A percentile compares a stretch with the other conserved stretches of the same genome.
Conservation (phyloP, 2,113 vertebrate genomes). For the Camelus bactrianus region DNA sequence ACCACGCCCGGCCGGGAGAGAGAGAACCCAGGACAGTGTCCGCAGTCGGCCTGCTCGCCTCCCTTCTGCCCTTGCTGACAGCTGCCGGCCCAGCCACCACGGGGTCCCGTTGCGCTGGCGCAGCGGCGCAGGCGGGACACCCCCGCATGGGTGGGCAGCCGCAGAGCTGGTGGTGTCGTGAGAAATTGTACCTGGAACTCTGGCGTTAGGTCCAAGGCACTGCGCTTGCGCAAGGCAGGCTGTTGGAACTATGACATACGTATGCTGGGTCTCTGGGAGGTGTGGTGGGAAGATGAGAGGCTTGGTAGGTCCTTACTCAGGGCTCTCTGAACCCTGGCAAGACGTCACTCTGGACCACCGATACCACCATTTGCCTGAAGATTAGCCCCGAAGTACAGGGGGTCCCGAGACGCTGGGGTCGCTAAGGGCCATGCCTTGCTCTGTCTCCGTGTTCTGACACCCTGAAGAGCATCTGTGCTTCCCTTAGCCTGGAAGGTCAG, state of each 20-base stretch:
- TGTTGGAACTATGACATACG: neutral
- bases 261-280: neutral
- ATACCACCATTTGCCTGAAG: neutral
- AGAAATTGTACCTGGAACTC: neutral
- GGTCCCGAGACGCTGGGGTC: neutral
- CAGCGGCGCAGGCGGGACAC: neutral
- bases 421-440: neutral
- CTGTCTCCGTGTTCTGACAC: neutral
- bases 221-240: neutral
- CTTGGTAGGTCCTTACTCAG: too few species aligned
- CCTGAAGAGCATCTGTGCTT: neutral
- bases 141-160: accelerated
- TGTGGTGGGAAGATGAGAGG: neutral
- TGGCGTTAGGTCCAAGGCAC: too few species aligned
- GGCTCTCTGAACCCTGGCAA: neutral
- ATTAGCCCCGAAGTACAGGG: neutral
- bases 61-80: accelerated
- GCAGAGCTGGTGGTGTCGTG: accelerated
- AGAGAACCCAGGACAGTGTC: neutral
- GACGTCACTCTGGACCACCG: neutral
- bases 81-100: accelerated
- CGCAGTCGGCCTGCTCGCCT: neutral
- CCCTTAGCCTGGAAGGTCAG: neutral
- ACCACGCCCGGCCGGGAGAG: too few species aligned
- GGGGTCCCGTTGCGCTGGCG: too few species aligned